These are phyloP conservation scores for Ciconia nigra DNA, from an alignment of 2,797 vertebrate species.

Conservation along the genomic window DNA sequence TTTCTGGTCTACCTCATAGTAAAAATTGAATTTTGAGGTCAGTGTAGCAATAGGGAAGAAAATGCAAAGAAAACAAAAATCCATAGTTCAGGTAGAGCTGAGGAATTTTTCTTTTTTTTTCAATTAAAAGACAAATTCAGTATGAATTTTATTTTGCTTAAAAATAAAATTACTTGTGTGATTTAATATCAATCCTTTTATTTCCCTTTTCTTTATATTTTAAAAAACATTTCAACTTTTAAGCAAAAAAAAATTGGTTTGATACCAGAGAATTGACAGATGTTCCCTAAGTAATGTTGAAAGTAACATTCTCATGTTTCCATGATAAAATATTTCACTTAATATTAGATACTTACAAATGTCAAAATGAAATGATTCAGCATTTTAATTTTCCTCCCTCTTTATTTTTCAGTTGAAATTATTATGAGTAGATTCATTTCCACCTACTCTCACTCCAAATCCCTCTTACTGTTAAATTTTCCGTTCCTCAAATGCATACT, in stretches of 20 bases:
- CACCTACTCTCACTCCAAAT: neutral
- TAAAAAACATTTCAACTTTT: neutral
- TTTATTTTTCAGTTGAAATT: neutral
- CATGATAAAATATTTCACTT: neutral
- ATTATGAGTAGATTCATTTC: neutral
- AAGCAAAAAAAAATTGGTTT: neutral
- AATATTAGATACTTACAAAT: neutral
- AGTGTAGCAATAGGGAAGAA: neutral
- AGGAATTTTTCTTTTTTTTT: neutral
- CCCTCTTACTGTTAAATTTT: neutral
- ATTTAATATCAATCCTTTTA: neutral
- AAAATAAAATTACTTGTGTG: neutral
- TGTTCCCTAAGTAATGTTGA: neutral
- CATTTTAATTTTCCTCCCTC: neutral
- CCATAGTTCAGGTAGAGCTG: fast-evolving
- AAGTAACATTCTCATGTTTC: neutral
- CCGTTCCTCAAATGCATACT: neutral
- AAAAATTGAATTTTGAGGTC: neutral
- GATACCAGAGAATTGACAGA: neutral
- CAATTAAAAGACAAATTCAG: neutral
- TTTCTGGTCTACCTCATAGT: neutral
- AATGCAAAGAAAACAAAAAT: neutral
- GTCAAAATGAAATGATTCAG: neutral
- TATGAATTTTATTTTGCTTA: neutral
- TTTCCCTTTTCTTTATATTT: neutral